These are phyloP conservation scores for Enteromius mattozi DNA, from an alignment of 2,797 vertebrate genomes.

Conservation along the genomic window DNA sequence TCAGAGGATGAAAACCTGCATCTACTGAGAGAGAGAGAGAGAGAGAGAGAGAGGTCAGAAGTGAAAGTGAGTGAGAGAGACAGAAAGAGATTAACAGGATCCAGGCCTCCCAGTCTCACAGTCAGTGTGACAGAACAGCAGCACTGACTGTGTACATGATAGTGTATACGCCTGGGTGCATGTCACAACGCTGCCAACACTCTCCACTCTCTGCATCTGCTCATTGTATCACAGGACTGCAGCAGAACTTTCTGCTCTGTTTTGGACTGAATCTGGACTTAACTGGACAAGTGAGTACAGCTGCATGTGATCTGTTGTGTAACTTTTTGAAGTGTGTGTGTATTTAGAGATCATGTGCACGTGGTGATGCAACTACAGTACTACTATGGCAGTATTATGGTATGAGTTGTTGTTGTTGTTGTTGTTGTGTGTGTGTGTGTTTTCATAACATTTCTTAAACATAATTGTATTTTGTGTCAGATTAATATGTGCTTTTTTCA, in stretches of 20 bases:
- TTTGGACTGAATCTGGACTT: slow-evolving; percentile 15
- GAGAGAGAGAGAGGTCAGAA: slow-evolving; percentile 31
- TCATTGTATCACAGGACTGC: neutral
- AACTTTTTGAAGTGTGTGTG: neutral
- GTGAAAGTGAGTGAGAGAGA: slow-evolving; percentile 27
- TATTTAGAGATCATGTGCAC: neutral
- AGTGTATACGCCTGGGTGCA: neutral
- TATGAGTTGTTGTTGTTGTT: neutral
- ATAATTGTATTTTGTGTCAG: neutral
- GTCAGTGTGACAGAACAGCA: slow-evolving; percentile 20
- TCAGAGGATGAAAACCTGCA: slow-evolving; percentile 49
- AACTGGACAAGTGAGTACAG: slow-evolving; percentile 38
- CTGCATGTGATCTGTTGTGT: neutral
- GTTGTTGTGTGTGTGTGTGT: neutral
- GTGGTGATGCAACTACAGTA: neutral
- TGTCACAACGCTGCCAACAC: neutral
- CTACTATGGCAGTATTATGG: neutral
- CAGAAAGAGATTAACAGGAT: slow-evolving; percentile 41
- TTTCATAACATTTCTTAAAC: neutral
- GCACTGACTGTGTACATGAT: neutral
- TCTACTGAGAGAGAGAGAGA: slow-evolving; percentile 33
- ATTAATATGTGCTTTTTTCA: neutral
- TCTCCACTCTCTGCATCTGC: neutral
- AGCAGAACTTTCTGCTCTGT: slow-evolving; percentile 2
- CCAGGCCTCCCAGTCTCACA: slow-evolving; percentile 31